Base-by-base conservation (phyloP, 1,140 invertebrate genomes). In the Metopolophium dirhodum region DNA sequence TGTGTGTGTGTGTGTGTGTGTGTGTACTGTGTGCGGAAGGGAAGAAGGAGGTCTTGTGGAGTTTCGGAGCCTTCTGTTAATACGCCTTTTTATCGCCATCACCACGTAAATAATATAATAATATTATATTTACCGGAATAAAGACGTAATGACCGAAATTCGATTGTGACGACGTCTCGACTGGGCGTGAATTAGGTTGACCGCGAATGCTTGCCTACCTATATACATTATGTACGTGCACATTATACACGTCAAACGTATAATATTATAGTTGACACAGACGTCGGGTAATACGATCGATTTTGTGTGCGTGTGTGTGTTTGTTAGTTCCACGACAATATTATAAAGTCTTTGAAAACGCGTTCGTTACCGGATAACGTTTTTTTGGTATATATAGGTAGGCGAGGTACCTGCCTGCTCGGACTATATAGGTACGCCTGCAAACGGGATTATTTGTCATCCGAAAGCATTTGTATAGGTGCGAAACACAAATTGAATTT, bases 171-270 rank as follows among this genome's bases (percentile, higher is more conserved):
- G 45, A 91, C 82, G 91, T 37, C 30, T 22, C 7, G 91, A 11
- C 45, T 35, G 91, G 91, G 82, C 91, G 91, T 57, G 77, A 83
- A 92, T 45, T 68, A 8, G 91, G 49, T 57, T 86, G 91, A 86
- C 91, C 82, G 35, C 91, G 77, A 85, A 92, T n/a, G 41, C 91
- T 91, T 49, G 37, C 30, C 47, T 37, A 18, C 14, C 49, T 47
- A 47, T 47, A 47, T 47, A 47, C 3, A 47, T 47, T 7, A 7
- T 54, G 23, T 20, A 18, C 2, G 7, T 20, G 26, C 30, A 47
- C 9, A 47, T 23, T n/a, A 37, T 18, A 37, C 49, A 54, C n/a
- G 23, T 45, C 11, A 61, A 61, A 61, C 57, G 57, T 30, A 51
- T 51, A 49, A 49, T 49, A 51, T 51, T 51, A 18, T 51, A 61